A percentile compares a stretch with the other conserved stretches of the same genome.
phyloP scores from a whole-genome alignment of 1,140 invertebrate genomes.

The Drosophila nigromelanica region DNA sequence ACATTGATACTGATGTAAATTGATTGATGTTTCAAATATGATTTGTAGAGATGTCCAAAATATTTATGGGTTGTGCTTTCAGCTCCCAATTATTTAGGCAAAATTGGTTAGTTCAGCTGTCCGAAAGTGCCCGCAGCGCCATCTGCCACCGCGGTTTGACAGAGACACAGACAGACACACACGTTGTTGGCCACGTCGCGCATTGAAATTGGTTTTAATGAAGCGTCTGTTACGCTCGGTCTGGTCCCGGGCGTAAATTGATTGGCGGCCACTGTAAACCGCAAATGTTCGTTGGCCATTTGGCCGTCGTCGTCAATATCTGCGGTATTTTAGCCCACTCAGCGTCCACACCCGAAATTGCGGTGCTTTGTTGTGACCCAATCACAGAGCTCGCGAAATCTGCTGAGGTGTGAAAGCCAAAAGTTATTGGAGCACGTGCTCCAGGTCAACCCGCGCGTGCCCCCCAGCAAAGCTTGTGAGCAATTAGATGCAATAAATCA shows the following conservation, averaged over 20 bases:
- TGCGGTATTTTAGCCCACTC: background rate
- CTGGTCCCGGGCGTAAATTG: conserved; percentile 53
- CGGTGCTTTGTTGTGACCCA: conserved; percentile 14
- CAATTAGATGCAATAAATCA: conserved; percentile 78
- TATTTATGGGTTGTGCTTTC: too few species aligned
- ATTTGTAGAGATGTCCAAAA: too few species aligned
- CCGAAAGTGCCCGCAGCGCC: conserved; percentile 10
- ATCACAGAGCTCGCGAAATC: conserved; percentile 42
- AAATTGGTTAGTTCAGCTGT: conserved; percentile 4
- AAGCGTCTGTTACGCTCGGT: conserved; percentile 43
- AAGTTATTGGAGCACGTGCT: conserved; percentile 74
- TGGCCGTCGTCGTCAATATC: conserved; percentile 7
- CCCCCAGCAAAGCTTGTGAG: conserved; percentile 42
- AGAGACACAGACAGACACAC: background rate
- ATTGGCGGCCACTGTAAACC: conserved; percentile 58
- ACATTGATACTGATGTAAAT: background rate
- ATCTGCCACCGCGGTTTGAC: conserved; percentile 25
- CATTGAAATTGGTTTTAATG: conserved; percentile 67
- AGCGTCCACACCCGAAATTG: background rate
- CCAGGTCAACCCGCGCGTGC: conserved; percentile 14
- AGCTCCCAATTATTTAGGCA: conserved; percentile 1
- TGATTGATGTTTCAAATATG: background rate
- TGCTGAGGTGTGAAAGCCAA: conserved; percentile 71
- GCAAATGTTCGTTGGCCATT: conserved; percentile 43
- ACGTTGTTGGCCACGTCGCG: conserved; percentile 29